A percentile compares a stretch with the other conserved stretches of the same genome.
These are phyloP conservation scores for Urechis unicinctus DNA, from an alignment of 2,888 invertebrate genomes.

Conservation along the genomic window DNA sequence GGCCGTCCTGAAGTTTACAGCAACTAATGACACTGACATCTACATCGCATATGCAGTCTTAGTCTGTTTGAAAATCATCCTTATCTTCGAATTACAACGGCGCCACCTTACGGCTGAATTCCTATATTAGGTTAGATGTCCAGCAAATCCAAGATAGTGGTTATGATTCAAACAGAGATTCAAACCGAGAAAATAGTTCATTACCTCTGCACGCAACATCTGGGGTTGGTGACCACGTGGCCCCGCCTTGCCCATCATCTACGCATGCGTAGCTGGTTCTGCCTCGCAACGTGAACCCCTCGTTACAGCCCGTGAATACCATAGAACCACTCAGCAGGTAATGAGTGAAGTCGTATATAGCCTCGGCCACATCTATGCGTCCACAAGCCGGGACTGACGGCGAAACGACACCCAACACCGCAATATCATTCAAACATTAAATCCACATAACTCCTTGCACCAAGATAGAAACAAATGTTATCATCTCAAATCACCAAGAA, in stretches of 20 bases:
- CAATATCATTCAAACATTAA: too few relatives aligned
- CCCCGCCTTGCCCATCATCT: slow-evolving; percentile 1
- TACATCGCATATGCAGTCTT: not conserved
- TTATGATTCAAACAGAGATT: not conserved
- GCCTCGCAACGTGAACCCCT: slow-evolving; percentile 8
- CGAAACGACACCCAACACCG: too few relatives aligned
- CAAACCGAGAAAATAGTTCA: not conserved
- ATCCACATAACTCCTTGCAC: too few relatives aligned
- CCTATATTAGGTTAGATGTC: too few relatives aligned
- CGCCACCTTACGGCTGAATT: too few relatives aligned
- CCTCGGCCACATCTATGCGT: not conserved
- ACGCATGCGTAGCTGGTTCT: not conserved
- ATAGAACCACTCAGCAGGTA: slow-evolving; percentile 9
- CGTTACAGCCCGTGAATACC: slow-evolving; percentile 4
- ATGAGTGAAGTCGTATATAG: not conserved
- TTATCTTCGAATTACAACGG: too few relatives aligned
- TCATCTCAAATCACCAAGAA: too few relatives aligned
- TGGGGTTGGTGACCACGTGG: not conserved
- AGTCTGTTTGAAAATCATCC: too few relatives aligned
- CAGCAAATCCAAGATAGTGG: too few relatives aligned
- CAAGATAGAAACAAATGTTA: too few relatives aligned
- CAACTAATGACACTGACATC: not conserved
- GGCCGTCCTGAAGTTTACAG: too few relatives aligned
- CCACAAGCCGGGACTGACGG: not conserved
- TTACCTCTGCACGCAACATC: slow-evolving; percentile 5